Evolutionary conservation across 1,140 invertebrate species (phyloP), one percentile per base, ranked within the genome.

Genomic region (Platyscapa corneri): DNA sequence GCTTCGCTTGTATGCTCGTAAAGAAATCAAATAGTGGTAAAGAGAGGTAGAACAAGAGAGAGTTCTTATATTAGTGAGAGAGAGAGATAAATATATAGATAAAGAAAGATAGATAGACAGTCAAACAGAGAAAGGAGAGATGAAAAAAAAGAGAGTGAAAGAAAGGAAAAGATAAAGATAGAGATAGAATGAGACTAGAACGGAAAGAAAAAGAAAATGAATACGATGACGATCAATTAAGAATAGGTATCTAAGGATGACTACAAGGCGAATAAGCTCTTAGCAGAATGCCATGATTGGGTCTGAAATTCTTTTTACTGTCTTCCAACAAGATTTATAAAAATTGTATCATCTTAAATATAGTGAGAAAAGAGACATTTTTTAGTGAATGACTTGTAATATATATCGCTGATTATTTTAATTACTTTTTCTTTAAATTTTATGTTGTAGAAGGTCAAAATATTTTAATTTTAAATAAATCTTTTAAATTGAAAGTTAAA

Each of bases 1-100:
- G 1, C 12, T 32, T 12, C 5, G 14, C 32, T 39, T 37, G 0
- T 5, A 81, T 10, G 56, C 84, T 76, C 78, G 78, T 85, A 85
- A 81, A 85, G 72, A 81, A 81, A 85, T 85, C 53, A 85, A 85
- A 80, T 85, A 75, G 42, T 75, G 34, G 76, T 49, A 60, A 18
- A 64, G 42, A 56, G 53, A 72, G 30, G 39, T 56, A 42, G 10
- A 27, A 27, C 18, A 34, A 67, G 39, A 65, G 30, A 70, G 64
- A 34, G 23, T n/a, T n/a, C n/a, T n/a, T 46, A 46, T 46, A 46
- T 46, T 85, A 75, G 39, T 74, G 46, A 64, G 70, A 60, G 6
- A 64, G 30, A 56, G 53, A 72, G 30, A 23, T 37, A 30, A 8
- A 27, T 12, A 67, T 34, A 65, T 20, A 70, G 75, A 49, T 23